Conservation (phyloP, 2,113 vertebrate species). For the Tragulus kanchil region DNA sequence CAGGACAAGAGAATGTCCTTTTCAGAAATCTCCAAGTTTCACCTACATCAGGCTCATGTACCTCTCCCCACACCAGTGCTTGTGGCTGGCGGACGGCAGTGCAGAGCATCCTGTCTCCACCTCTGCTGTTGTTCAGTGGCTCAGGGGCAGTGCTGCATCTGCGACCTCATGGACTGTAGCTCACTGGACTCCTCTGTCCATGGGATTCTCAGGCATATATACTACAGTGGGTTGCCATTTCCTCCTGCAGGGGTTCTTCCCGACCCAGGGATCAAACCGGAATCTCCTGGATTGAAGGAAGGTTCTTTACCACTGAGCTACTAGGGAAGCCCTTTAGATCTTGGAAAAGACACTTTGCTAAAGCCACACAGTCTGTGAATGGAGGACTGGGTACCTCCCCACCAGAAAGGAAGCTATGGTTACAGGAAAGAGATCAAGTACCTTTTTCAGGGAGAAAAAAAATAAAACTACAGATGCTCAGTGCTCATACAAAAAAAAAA, state of each 20-base stretch:
- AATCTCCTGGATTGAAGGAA: background rate
- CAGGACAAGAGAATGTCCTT: background rate
- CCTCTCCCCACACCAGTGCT: background rate
- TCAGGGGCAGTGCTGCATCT: background rate
- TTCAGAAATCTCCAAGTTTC: background rate
- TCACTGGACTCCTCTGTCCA: background rate
- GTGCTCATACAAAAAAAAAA: background rate
- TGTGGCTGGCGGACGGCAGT: background rate
- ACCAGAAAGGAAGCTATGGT: background rate
- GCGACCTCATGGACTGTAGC: background rate
- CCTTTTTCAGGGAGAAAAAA: background rate
- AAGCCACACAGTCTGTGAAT: background rate
- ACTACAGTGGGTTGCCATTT: background rate
- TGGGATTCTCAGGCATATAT: background rate
- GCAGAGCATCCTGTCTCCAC: too few relatives aligned
- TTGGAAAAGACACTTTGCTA: background rate
- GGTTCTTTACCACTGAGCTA: background rate
- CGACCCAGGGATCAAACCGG: background rate
- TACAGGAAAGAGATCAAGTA: background rate
- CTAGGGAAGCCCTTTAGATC: background rate
- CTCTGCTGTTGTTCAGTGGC: background rate
- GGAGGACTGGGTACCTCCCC: accelerated
- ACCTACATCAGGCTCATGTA: accelerated
- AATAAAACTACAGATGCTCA: background rate
- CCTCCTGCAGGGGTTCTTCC: background rate